Conservation (phyloP, 2,113 vertebrate genomes). For the Paramisgurnus dabryanus region DNA sequence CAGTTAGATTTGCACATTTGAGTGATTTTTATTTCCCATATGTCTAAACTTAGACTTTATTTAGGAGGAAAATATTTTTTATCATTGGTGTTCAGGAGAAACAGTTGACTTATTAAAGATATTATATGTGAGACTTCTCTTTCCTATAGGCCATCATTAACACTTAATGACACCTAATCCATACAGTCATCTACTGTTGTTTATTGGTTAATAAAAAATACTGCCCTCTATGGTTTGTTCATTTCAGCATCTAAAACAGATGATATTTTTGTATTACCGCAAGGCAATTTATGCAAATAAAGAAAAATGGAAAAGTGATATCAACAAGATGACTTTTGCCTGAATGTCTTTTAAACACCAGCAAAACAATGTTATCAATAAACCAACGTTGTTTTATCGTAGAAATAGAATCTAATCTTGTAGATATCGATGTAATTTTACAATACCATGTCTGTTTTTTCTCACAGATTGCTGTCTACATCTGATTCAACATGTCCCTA, state of each 20-base stretch:
- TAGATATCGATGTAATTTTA: background rate
- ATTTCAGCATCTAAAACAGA: background rate
- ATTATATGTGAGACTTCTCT: background rate
- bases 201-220: background rate
- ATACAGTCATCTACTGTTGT: background rate
- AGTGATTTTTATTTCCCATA: no score
- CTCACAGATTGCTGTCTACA: conserved; percentile 22
- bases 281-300: no score
- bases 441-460: conserved; percentile 4
- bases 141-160: conserved; percentile 27
- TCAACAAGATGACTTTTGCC: no score
- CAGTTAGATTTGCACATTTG: no score
- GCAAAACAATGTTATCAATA: no score
- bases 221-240: background rate
- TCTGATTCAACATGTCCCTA: conserved; percentile 82
- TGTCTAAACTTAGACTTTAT: no score
- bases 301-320: no score
- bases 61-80: background rate
- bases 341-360: no score
- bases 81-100: background rate
- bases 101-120: background rate
- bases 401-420: no score
- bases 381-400: no score
- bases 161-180: background rate
- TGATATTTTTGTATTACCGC: no score